A percentile compares a stretch with the other conserved stretches of the same genome.
phyloP scores from a whole-genome alignment of 2,113 vertebrate genomes.

The Triplophysa siluroides region DNA sequence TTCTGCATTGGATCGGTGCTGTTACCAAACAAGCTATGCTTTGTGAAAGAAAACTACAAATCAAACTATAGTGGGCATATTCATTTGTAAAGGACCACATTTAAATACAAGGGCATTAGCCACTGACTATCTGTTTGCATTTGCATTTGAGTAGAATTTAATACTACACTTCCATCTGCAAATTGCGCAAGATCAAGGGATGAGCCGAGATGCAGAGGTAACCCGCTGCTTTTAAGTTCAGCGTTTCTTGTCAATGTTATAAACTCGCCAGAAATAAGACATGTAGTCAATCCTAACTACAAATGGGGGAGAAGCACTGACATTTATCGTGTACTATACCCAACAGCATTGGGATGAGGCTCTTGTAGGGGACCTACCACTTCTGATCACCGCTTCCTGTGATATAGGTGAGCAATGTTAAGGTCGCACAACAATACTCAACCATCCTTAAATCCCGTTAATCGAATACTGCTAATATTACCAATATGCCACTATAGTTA shows the following conservation, averaged over 20 bases:
- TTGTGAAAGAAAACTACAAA: not conserved
- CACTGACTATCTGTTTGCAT: too few relatives aligned
- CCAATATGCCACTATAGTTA: too few relatives aligned
- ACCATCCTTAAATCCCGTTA: not conserved
- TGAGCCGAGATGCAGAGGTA: not conserved
- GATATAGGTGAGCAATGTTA: constrained; percentile 57
- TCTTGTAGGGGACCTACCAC: not conserved
- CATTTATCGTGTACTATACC: too few relatives aligned
- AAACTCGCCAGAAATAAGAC: too few relatives aligned
- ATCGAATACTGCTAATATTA: too few relatives aligned
- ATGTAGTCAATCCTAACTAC: not conserved
- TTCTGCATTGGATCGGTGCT: not conserved
- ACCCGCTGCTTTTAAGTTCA: not conserved
- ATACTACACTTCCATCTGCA: not conserved
- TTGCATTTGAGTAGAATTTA: not conserved
- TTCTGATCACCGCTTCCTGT: constrained; percentile 57
- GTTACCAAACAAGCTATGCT: not conserved
- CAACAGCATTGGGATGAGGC: not conserved
- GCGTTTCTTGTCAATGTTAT: too few relatives aligned
- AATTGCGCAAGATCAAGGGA: constrained; percentile 15
- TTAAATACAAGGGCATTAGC: too few relatives aligned
- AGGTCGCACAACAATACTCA: constrained; percentile 57
- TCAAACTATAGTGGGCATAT: not conserved
- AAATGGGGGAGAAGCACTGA: not conserved
- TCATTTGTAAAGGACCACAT: too few relatives aligned